Evolutionary conservation across 1,140 invertebrate genomes (phyloP), one percentile per base, ranked within the genome.

Genomic region (Tachypleus tridentatus): DNA sequence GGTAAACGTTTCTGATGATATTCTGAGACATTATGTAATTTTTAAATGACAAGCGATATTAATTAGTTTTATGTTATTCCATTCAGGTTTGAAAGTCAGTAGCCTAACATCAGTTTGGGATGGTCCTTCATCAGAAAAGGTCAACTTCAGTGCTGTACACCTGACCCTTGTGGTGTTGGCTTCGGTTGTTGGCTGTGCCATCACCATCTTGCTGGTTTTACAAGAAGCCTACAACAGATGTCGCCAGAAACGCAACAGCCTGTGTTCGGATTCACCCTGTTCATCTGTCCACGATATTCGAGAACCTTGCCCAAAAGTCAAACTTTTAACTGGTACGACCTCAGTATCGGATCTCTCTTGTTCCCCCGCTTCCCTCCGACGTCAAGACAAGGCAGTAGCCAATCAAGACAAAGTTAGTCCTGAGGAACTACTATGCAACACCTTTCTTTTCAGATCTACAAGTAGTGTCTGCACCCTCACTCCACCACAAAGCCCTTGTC

Each of bases 391-490:
- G 29, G 29, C 29, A 29, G 29, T 29, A 29, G 29, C 29, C 29
- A 29, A 29, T 29, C 29, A 29, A 0, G 29, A 29, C 29, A 29
- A 29, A 29, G 59, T 50, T 8, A 60, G 66, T 56, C 67, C 67
- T 4, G 67, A 68, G 64, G 67, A 68, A n/a, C 65, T 65, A 8
- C 64, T 68, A 53, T 62, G 65, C 29, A 68, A 68, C 9, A 63
- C 62, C 56, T 68, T 68, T 53, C 57, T 68, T 53, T 68, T 68
- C 29, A 57, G 62, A n/a, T 65, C 64, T 6, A 9, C 64, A 7
- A 54, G 53, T n/a, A 8, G 7, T 8, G n/a, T 54, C 53, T 54
- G 53, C 53, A 54, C 53, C 53, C 7, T n/a, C n/a, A 8, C 53
- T 7, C 53, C 53, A n/a, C 53, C 53, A 7, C 53, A 54, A 54